Base-by-base conservation (phyloP, 2,888 invertebrate species). In the Campoplex capitator region DNA sequence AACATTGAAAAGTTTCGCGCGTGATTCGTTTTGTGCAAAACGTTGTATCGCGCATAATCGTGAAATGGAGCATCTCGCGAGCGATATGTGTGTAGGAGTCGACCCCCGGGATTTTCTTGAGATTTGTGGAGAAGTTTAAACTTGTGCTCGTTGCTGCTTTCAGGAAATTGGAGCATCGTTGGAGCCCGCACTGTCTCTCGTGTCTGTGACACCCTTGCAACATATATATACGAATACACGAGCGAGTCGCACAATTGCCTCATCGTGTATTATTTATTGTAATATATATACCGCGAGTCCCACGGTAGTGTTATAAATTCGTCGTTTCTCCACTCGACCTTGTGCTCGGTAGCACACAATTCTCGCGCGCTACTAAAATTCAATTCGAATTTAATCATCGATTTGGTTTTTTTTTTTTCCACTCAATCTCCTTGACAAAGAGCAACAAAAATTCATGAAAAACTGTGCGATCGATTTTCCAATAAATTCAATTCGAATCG, bases 81-180 rank as follows among this genome's bases (percentile, higher is more conserved):
- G 28, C 56, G 78, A 83, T 79, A 58, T 11, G 62, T 80, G 83
- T 77, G 86, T 75, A 83, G 81, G 83, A 81, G 73, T 51, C 38
- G 81, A 78, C 67, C 86, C 56, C 78, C 70, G 75, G 86, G 73
- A 67, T 68, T 78, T 83, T 86, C 86, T 65, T 75, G 71, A 75
- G 75, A 83, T 83, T 83, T 65, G 86, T 79, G 86, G 86, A 86
- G 75, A 83, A 79, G 70, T 71, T 45, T 86, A 65, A 54, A 58
- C 78, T 68, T 77, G 67, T 73, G 68, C 84, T 70, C 74, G 75
- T 74, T 74, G 56, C 74, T 79, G 56, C 74, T 68, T 68, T 74
- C 74, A 68, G 80, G 77, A 76, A 86, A 86, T 84, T 86, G 73
- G 86, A 83, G 86, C 86, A 83, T 51, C 86, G n/a, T 75, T 76